These are phyloP conservation scores for Epiblema foenella DNA, from an alignment of 2,888 invertebrate species.

Conservation along the genomic window DNA sequence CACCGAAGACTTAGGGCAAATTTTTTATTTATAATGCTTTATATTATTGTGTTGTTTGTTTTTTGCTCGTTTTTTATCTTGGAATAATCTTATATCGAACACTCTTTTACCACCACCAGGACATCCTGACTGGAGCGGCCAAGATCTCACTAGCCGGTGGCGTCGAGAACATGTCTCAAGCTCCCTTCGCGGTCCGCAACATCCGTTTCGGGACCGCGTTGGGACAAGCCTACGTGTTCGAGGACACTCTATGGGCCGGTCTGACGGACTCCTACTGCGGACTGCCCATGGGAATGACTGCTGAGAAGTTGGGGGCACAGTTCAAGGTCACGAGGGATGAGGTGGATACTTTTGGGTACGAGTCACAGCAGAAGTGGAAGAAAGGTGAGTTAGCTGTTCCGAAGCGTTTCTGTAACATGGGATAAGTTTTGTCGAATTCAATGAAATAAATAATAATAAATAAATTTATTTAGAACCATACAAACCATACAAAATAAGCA, in stretches of 20 bases:
- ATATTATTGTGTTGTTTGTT: no score
- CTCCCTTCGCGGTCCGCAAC: conserved; percentile 93
- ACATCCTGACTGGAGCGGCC: conserved; percentile 93
- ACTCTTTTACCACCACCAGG: conserved; percentile 80
- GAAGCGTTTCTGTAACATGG: no score
- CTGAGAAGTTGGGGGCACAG: conserved; percentile 94
- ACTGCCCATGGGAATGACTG: conserved; percentile 97
- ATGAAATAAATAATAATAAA: no score
- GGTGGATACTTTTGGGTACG: conserved; percentile 93
- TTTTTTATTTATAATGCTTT: no score
- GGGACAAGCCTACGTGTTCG: conserved; percentile 90
- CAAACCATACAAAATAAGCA: no score
- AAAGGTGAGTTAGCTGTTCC: no score
- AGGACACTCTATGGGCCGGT: conserved; percentile 94
- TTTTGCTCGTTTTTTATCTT: no score
- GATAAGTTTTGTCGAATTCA: no score
- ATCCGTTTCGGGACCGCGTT: conserved; percentile 95
- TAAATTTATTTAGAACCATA: no score
- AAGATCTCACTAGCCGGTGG: conserved; percentile 96
- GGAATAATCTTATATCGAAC: no score
- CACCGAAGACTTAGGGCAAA: no score
- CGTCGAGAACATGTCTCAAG: conserved; percentile 97
- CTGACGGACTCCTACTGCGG: conserved; percentile 95
- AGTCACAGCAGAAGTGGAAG: conserved; percentile 95
- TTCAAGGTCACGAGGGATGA: conserved; percentile 92